Conservation (phyloP, 1,140 invertebrate genomes). For the Oryctes rhinoceros region DNA sequence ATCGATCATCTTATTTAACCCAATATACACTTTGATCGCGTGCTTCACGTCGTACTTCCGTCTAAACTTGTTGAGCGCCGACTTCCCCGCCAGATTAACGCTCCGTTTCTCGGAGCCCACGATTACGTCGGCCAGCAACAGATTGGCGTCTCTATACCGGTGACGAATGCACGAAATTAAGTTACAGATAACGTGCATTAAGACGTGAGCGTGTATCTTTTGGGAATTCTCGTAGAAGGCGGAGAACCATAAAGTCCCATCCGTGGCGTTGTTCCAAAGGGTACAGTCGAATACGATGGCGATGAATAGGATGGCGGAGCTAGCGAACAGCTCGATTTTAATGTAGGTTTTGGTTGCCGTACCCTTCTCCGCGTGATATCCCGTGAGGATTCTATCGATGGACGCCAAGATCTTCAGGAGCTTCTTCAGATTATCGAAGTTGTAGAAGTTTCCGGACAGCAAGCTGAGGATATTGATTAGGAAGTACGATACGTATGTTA, state of each 20-base stretch:
- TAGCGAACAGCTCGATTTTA: not conserved
- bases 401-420: not conserved
- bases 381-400: not conserved
- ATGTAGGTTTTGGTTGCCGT: not conserved
- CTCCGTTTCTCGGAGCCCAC: not conserved
- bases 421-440: not conserved
- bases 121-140: not conserved
- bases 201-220: not conserved
- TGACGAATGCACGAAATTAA: not conserved
- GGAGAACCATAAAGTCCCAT: not conserved
- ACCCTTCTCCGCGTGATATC: not conserved
- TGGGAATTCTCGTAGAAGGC: not conserved
- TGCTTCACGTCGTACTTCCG: not conserved
- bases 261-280: not conserved
- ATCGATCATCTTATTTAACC: not conserved
- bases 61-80: not conserved
- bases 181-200: not conserved
- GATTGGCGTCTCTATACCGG: not conserved
- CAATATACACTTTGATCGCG: not conserved
- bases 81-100: not conserved
- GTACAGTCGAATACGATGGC: not conserved
- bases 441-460: not conserved
- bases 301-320: not conserved
- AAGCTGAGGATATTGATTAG: not conserved
- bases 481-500: not conserved